These are phyloP conservation scores for Apoda limacodes DNA, from an alignment of 2,888 invertebrate genomes.

Conservation along the genomic window DNA sequence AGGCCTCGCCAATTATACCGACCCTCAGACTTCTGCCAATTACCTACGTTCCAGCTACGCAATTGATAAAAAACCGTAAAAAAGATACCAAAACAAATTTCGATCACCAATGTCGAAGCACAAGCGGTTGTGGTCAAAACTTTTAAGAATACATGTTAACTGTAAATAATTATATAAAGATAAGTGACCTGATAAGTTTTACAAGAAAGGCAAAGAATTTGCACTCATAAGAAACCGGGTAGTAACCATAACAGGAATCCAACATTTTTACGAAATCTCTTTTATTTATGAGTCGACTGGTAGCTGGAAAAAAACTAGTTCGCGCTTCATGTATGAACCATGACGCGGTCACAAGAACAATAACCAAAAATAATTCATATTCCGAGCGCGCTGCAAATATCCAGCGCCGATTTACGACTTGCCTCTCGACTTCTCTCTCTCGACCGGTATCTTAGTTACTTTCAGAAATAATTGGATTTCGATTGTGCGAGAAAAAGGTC, in stretches of 20 bases:
- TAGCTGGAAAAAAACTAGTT: constrained; percentile 60
- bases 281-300: constrained; percentile 44
- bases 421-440: constrained; percentile 43
- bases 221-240: constrained; percentile 31
- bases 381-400: constrained; percentile 64
- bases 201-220: constrained; percentile 21
- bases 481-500: constrained; percentile 56
- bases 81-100: constrained; percentile 59
- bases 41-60: constrained; percentile 52
- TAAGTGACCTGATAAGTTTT: constrained; percentile 24
- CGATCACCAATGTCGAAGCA: too few species aligned
- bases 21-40: constrained; percentile 52
- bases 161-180: constrained; percentile 39
- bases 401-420: constrained; percentile 53
- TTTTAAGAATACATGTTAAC: too few species aligned
- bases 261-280: constrained; percentile 44
- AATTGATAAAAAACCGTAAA: constrained; percentile 65
- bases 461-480: constrained; percentile 67
- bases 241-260: constrained; percentile 35
- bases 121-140: too few species aligned
- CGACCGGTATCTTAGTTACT: constrained; percentile 44
- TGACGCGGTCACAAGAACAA: constrained; percentile 64
- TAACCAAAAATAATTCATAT: constrained; percentile 68
- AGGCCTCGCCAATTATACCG: constrained; percentile 62
- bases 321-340: constrained; percentile 70